Evolutionary conservation across 2,797 vertebrate species (phyloP).

Genomic region (Notolabrus celidotus): DNA sequence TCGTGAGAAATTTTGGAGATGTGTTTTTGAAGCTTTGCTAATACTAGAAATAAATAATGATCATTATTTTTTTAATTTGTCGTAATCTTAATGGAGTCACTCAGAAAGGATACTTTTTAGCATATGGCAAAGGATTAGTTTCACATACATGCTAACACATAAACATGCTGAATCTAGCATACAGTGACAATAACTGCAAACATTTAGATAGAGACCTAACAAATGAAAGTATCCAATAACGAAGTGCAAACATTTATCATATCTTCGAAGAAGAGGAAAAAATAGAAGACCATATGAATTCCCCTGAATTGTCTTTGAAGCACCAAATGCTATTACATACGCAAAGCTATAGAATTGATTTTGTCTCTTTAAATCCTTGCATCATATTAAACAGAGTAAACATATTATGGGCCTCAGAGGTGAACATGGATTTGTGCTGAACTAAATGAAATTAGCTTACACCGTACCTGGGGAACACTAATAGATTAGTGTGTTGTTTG

Average conservation of each 20-base stretch:
- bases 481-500: conserved; percentile 51
- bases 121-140: not conserved
- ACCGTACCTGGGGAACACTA: conserved; percentile 43
- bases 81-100: not conserved
- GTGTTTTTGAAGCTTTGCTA: not conserved
- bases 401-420: conserved; percentile 48
- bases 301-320: not conserved
- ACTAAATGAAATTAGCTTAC: conserved; percentile 55
- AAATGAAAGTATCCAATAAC: too few relatives aligned
- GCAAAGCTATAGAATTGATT: conserved; percentile 7
- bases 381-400: conserved; percentile 43
- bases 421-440: conserved; percentile 61
- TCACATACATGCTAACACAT: not conserved
- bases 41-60: not conserved
- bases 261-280: too few relatives aligned
- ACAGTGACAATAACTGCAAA: too few relatives aligned
- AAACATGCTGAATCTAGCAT: not conserved
- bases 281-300: not conserved
- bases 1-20: conserved; percentile 24
- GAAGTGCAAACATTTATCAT: too few relatives aligned
- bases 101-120: not conserved
- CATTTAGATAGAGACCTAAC: too few relatives aligned
- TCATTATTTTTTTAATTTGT: not conserved
- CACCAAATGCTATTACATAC: conserved; percentile 13
- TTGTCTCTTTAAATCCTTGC: conserved; percentile 21